Evolutionary conservation across 2,888 invertebrate species (phyloP), one percentile per base, ranked within the genome.

Genomic region (Margaritifera margaritifera): DNA sequence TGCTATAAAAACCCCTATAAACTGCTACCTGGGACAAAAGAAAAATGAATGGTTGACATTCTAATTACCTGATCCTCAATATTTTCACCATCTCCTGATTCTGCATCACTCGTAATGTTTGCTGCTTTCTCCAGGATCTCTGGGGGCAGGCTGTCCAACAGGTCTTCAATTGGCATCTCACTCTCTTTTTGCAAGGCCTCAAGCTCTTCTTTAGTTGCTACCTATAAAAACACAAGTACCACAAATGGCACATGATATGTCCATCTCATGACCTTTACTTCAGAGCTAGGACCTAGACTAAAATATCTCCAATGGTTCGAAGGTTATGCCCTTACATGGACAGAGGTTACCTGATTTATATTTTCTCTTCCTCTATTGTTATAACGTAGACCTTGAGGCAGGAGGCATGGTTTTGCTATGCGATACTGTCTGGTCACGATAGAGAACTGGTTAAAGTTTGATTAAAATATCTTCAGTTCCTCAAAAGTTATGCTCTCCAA

Each of bases 131-230:
- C 92, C 69, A 95, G 91, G 91, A 96, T 96, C 86, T 95, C 94
- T 80, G 94, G 93, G 63, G 96, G 96, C 84, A 95, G 90, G 81
- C 93, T 93, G 82, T 93, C 93, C 58, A 98, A 91, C 84, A 98
- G 92, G 88, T 96, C 96, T 89, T 95, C 95, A 77, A 98, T 92
- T 72, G 95, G 95, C 91, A 95, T 93, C 90, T 94, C 94, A 83
- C 96, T 95, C 91, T 98, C 98, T 88, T 94, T 94, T 85, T 95
- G 94, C 84, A 98, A 91, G 71, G 95, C 94, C 82, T 94, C 95
- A 27, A 98, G 92, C 91, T 98, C 98, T 85, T 84, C 78, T 69
- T 81, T 77, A 24, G 84, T 81, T 51, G 80, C 80, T 8, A 74
- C 75, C 86, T 86, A 71, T 8, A 72, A 67, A 64, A 56, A n/a